These are phyloP conservation scores for Lytechinus pictus DNA, from an alignment of 35 echinoderm and acorn worm genomes.

Conservation along the genomic window DNA sequence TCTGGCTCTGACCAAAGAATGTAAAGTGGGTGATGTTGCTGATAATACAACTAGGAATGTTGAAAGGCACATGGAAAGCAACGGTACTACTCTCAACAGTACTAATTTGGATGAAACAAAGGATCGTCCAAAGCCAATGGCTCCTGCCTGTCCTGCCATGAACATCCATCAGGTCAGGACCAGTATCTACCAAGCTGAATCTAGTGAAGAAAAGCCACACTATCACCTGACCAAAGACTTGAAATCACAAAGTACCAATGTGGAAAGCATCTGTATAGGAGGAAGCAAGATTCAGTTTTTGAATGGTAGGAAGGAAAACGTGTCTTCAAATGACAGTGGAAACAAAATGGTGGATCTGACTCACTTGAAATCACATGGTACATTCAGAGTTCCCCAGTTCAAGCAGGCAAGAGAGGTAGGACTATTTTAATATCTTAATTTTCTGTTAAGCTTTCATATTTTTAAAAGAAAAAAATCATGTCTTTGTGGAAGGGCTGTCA, in stretches of 20 bases:
- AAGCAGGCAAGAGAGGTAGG: slow-evolving; percentile 24
- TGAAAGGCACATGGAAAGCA: background rate
- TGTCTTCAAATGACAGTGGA: background rate
- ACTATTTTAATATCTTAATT: background rate
- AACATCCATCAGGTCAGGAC: background rate
- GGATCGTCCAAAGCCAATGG: background rate
- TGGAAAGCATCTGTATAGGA: background rate
- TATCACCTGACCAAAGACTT: background rate
- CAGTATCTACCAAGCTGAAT: background rate
- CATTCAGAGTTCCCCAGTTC: background rate
- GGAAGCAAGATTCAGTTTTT: background rate
- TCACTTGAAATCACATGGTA: background rate
- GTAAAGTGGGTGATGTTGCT: background rate
- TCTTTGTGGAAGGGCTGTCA: background rate
- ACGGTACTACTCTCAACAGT: background rate
- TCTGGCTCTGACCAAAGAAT: background rate
- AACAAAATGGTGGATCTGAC: slow-evolving; percentile 11
- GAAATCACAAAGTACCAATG: background rate
- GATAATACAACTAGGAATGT: background rate
- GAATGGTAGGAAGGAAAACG: background rate
- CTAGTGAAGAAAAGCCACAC: background rate
- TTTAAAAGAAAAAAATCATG: background rate
- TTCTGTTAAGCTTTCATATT: background rate
- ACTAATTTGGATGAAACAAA: background rate
- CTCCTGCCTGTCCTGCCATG: background rate